Percentiles rank a stretch among this genome's conserved stretches.
Evolutionary conservation across 2,888 invertebrate genomes (phyloP).

Genomic region (Platycheirus rosarum): DNA sequence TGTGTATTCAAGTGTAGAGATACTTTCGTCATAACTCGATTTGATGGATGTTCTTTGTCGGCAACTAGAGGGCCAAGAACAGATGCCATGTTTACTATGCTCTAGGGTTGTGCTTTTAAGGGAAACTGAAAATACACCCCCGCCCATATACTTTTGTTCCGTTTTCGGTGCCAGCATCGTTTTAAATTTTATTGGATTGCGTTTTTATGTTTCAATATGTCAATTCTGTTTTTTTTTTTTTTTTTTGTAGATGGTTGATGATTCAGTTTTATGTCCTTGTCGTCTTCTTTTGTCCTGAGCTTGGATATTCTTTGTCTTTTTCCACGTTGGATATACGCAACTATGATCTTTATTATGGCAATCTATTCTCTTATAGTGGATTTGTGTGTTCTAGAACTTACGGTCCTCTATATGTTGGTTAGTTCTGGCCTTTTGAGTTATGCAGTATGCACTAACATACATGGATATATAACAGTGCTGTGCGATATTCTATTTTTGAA

Average conservation of each 20-base stretch:
- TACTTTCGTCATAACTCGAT: conserved; percentile 42
- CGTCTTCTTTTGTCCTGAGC: conserved; percentile 5
- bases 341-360: conserved; percentile 6
- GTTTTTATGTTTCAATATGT: conserved; percentile 24
- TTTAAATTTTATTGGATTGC: conserved; percentile 56
- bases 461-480: too few species aligned
- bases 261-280: conserved; percentile 30
- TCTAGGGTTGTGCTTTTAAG: too few species aligned
- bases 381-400: conserved; percentile 28
- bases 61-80: not conserved
- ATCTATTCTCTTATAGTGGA: conserved; percentile 24
- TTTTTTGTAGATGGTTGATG: too few species aligned
- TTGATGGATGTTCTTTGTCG: conserved; percentile 27
- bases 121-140: too few species aligned
- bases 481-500: too few species aligned
- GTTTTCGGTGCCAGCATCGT: not conserved
- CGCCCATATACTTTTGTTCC: conserved; percentile 4
- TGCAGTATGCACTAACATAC: too few species aligned
- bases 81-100: too few species aligned
- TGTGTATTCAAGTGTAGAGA: conserved; percentile 22
- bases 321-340: too few species aligned
- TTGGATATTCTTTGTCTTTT: conserved; percentile 8
- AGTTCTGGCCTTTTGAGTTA: too few species aligned
- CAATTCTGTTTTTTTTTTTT: too few species aligned
- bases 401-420: not conserved